Base-by-base conservation (phyloP, 2,888 invertebrate species). In the Dilophus febrilis region DNA sequence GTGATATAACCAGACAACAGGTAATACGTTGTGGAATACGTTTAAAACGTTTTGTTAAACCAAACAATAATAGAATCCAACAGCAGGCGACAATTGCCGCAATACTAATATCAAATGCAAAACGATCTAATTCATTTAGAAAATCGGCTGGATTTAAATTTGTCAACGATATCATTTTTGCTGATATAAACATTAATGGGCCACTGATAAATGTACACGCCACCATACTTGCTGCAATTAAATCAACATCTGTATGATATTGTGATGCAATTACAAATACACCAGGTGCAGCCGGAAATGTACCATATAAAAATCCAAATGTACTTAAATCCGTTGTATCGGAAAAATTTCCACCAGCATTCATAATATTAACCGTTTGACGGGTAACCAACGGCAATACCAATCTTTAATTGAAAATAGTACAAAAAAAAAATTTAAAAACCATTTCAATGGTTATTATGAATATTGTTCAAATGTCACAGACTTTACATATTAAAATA, bases 211-310 rank as follows among this genome's bases (percentile, higher is more conserved):
- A 88, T 0, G 94, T 95, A 50, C 91, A 88, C 2, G 86, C 81
- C 4, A 94, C 92, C 86, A 94, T 86, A 22, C 88, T 83, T 40
- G 83, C 86, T 1, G 92, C 91, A 60, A 14, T 41, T 70, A 91
- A 65, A 62, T 91, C 90, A 42, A 84, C 73, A 56, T 87, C 88
- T 39, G 88, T 61, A 47, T 78, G 75, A 57, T 91, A 92, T 46
- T 87, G 77, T 32, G 83, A 74, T 2, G 94, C 87, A 61, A 91
- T 90, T 3, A 95, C 88, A 58, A 94, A 92, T 1, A 91, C 86
- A n/a, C 88, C 88, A 0, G 94, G 94, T 1, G 94, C 94, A 2
- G 91, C 79, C 0, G 95, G 95, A 59, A 95, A 85, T 1, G 92
- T 92, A 40, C 95, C 94, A 56, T 94, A 94, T 1, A 95, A 68